phyloP scores from a whole-genome alignment of 2,888 invertebrate species.

The Chloroclysta siterata region DNA sequence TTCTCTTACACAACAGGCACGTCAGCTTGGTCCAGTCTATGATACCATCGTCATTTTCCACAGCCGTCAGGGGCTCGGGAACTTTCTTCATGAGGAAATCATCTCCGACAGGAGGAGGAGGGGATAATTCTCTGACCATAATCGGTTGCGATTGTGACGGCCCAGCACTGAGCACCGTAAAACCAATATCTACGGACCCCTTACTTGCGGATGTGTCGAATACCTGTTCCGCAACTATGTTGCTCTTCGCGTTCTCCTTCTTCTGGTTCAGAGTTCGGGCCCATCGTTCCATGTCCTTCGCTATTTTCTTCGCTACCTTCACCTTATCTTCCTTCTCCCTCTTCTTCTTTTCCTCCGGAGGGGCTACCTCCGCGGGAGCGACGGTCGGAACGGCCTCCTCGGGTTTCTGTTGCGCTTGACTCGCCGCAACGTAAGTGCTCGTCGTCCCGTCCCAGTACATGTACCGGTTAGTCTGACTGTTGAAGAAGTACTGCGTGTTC shows the following conservation, averaged over 20 bases:
- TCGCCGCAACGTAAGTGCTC: conserved; percentile 86
- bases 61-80: conserved; percentile 73
- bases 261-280: conserved; percentile 98
- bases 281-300: conserved; percentile 95
- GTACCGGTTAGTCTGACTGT: conserved; percentile 95
- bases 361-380: conserved; percentile 61
- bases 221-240: conserved; percentile 77
- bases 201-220: conserved; percentile 81
- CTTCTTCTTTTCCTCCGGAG: conserved; percentile 87
- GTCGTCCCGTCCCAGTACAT: conserved; percentile 96
- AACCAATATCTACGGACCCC: conserved; percentile 96
- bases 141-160: conserved; percentile 59
- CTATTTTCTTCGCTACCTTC: conserved; percentile 98
- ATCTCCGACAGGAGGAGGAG: conserved; percentile 61
- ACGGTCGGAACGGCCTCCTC: conserved; percentile 59
- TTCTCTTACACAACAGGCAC: conserved; percentile 97
- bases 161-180: conserved; percentile 93
- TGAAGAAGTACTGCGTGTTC: conserved; percentile 98
- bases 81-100: conserved; percentile 72
- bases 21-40: conserved; percentile 96
- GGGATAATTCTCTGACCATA: conserved; percentile 65
- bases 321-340: conserved; percentile 95
- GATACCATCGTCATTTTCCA: conserved; percentile 90
- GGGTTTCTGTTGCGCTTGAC: conserved; percentile 67
- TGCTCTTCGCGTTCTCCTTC: conserved; percentile 88